phyloP scores from a whole-genome alignment of 2,113 vertebrate species.

The Cricetomys ansorgei region DNA sequence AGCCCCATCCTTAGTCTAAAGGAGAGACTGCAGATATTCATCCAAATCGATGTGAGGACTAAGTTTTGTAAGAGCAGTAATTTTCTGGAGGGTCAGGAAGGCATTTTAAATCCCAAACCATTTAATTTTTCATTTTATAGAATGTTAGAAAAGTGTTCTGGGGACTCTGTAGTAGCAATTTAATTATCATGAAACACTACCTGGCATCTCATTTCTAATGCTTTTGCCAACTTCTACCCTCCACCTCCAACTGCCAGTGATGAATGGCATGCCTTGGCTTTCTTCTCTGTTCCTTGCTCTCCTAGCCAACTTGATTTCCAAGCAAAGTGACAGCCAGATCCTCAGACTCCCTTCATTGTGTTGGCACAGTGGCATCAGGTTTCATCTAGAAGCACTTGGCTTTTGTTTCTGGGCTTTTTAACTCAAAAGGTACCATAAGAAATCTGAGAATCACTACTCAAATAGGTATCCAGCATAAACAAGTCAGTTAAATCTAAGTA shows the following conservation, averaged over 20 bases:
- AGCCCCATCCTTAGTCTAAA: not conserved
- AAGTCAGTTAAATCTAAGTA: not conserved
- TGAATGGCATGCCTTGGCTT: not conserved
- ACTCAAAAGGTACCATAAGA: too few species aligned
- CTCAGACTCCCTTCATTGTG: not conserved
- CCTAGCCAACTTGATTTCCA: not conserved
- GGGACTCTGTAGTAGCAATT: not conserved
- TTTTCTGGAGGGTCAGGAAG: not conserved
- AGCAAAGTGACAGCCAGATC: not conserved
- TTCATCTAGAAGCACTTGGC: not conserved
- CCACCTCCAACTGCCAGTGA: not conserved
- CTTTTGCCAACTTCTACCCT: not conserved
- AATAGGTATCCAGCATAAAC: not conserved
- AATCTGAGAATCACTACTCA: not conserved
- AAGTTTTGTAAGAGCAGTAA: not conserved
- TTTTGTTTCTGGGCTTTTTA: not conserved
- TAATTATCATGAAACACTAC: constrained; percentile 23
- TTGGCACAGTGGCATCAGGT: not conserved
- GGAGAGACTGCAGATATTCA: not conserved
- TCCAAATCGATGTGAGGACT: not conserved
- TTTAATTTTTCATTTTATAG: not conserved
- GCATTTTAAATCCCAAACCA: not conserved
- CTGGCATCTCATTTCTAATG: not conserved
- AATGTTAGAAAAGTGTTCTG: constrained; percentile 11
- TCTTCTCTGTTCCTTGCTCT: not conserved